Percentiles rank a stretch among this genome's conserved stretches.
phyloP scores from a whole-genome alignment of 2,113 vertebrate genomes.

The Piprites chloris region DNA sequence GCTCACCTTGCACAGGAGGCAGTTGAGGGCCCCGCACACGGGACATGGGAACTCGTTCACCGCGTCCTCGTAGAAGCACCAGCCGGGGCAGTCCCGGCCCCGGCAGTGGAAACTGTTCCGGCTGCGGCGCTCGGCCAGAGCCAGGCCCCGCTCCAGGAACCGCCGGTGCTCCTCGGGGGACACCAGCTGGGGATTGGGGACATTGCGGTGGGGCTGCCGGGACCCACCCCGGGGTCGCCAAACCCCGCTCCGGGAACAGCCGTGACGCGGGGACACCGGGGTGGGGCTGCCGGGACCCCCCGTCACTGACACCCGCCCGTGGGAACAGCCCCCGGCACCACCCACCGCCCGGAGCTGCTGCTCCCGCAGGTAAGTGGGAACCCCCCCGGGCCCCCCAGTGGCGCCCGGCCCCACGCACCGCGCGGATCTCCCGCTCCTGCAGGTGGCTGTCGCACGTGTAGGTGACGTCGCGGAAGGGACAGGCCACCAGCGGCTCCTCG shows the following conservation, averaged over 20 bases:
- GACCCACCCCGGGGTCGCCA: too few relatives aligned
- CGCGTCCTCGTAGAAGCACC: conserved; percentile 82
- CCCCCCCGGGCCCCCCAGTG: too few relatives aligned
- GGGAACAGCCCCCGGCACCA: too few relatives aligned
- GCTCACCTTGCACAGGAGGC: conserved; percentile 80
- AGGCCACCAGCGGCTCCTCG: conserved; percentile 81
- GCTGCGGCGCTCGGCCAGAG: conserved; percentile 81
- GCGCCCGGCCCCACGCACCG: conserved; percentile 70
- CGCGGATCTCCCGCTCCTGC: conserved; percentile 85
- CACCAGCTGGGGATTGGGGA: conserved; percentile 51
- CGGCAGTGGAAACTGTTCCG: conserved; percentile 85
- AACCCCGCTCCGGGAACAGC: too few relatives aligned
- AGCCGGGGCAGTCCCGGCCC: conserved; percentile 78
- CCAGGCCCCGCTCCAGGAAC: conserved; percentile 81
- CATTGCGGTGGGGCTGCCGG: too few relatives aligned
- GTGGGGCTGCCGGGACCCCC: background rate
- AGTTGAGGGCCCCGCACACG: conserved; percentile 82
- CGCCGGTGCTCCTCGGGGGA: conserved; percentile 76
- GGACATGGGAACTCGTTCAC: conserved; percentile 83
- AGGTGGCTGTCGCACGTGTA: conserved; percentile 80
- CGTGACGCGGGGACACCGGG: background rate
- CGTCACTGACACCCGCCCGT: too few relatives aligned
- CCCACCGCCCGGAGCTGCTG: too few relatives aligned
- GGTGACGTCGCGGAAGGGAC: conserved; percentile 76
- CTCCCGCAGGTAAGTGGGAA: too few relatives aligned